These are phyloP conservation scores for Sphyrna mokarran DNA, from an alignment of 2,113 vertebrate genomes.

Conservation along the genomic window DNA sequence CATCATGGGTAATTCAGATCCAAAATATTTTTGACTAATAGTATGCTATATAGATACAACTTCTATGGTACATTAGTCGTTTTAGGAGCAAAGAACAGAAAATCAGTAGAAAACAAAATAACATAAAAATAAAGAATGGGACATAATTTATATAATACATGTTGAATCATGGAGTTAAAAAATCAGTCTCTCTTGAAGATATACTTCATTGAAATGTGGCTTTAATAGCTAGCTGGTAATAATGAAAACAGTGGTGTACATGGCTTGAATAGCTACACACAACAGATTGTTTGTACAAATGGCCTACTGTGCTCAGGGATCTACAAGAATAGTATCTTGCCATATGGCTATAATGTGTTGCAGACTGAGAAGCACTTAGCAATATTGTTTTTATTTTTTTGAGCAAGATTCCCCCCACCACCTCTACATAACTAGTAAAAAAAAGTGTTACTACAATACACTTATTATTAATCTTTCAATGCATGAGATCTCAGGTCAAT, in stretches of 20 bases:
- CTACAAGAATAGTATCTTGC: background rate
- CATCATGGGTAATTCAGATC: background rate
- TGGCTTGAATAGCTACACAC: background rate
- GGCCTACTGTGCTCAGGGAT: background rate
- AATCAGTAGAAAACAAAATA: background rate
- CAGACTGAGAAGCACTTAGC: background rate
- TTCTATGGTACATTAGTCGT: background rate
- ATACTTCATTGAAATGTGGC: background rate
- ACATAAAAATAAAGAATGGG: background rate
- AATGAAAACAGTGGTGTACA: background rate
- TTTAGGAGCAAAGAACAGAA: background rate
- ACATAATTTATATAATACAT: background rate
- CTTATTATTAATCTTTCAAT: background rate
- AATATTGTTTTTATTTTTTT: background rate
- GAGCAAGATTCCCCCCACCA: background rate
- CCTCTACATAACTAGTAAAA: background rate
- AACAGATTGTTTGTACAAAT: background rate
- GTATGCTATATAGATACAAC: background rate
- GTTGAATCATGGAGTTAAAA: background rate
- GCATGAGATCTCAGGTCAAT: background rate
- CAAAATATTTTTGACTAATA: background rate
- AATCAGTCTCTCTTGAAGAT: background rate
- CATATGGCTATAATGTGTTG: background rate
- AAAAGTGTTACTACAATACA: background rate
- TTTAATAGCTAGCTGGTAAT: background rate